Conservation (phyloP, 2,888 invertebrate species). For the Meloe dianella region DNA sequence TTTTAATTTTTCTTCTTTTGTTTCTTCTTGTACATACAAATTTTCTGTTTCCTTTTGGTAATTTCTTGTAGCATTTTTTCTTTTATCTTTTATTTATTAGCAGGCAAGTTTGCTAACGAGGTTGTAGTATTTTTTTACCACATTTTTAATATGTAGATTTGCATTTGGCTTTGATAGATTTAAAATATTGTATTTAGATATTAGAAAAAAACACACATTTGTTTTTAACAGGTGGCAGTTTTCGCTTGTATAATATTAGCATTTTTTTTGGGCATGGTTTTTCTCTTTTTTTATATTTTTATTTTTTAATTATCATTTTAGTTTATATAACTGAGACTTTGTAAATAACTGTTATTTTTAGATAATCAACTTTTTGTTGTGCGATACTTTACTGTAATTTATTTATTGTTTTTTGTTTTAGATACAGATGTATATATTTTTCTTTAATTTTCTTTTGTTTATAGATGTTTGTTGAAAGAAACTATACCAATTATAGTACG, state of each 20-base stretch:
- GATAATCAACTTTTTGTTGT: constrained; percentile 13
- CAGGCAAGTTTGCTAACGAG: constrained; percentile 18
- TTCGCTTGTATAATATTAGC: constrained; percentile 10
- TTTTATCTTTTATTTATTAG: constrained; percentile 20
- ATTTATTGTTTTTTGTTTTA: constrained; percentile 19
- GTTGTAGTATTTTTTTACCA: constrained; percentile 24
- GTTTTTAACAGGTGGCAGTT: constrained; percentile 39
- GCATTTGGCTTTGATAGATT: constrained; percentile 10
- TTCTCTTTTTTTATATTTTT: constrained; percentile 28
- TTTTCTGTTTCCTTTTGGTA: constrained; percentile 20
- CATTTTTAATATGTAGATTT: constrained; percentile 22
- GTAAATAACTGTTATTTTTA: constrained; percentile 23
- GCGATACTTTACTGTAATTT: constrained; percentile 20
- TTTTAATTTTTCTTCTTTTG: constrained; percentile 22
- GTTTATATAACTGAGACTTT: constrained; percentile 25
- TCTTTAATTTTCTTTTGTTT: constrained; percentile 41
- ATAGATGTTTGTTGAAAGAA: constrained; percentile 49
- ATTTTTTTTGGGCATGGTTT: constrained; percentile 19
- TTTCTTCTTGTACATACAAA: constrained; percentile 37
- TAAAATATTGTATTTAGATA: constrained; percentile 8
- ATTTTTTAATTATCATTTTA: constrained; percentile 22
- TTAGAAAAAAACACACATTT: constrained; percentile 27
- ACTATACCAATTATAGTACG: constrained; percentile 44
- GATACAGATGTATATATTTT: constrained; percentile 22
- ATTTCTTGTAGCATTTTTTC: constrained; percentile 30